These are phyloP conservation scores for Coremacera marginata DNA, from an alignment of 2,888 invertebrate genomes.

Conservation along the genomic window DNA sequence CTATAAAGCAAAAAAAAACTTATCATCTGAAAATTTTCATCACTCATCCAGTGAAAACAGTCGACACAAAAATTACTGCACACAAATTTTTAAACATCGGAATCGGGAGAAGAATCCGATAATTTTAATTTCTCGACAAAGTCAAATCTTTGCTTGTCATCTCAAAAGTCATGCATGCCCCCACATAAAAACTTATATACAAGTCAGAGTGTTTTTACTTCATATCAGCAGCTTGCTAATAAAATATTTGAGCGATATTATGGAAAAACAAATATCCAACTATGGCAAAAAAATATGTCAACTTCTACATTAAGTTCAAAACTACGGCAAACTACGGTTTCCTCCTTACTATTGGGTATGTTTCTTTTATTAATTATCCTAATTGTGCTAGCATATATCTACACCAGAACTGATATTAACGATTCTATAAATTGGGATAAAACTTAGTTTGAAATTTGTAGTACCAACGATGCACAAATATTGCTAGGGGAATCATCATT, in stretches of 20 bases:
- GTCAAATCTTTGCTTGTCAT: no score
- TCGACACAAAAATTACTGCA: constrained; percentile 76
- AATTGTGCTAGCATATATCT: constrained; percentile 77
- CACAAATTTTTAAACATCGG: constrained; percentile 28
- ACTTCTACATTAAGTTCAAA: not conserved
- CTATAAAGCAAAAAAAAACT: not conserved
- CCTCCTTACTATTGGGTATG: constrained; percentile 71
- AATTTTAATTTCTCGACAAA: constrained; percentile 36
- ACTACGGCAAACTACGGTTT: constrained; percentile 46
- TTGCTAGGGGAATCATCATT: constrained; percentile 41
- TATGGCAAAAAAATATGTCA: not conserved
- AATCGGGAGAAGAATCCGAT: constrained; percentile 2
- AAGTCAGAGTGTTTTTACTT: not conserved
- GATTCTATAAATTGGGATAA: constrained; percentile 65
- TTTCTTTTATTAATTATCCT: constrained; percentile 77
- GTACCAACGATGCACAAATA: constrained; percentile 54
- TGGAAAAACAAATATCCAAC: not conserved
- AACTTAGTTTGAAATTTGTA: constrained; percentile 72
- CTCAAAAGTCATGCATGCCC: no score
- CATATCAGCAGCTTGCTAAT: not conserved
- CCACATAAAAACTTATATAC: not conserved
- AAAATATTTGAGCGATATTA: not conserved
- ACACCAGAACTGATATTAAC: constrained; percentile 69
- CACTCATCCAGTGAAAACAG: constrained; percentile 70
- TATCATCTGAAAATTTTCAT: not conserved